Evolutionary conservation across 2,113 vertebrate species (phyloP).

Genomic region (Campylomormyrus numenius): DNA sequence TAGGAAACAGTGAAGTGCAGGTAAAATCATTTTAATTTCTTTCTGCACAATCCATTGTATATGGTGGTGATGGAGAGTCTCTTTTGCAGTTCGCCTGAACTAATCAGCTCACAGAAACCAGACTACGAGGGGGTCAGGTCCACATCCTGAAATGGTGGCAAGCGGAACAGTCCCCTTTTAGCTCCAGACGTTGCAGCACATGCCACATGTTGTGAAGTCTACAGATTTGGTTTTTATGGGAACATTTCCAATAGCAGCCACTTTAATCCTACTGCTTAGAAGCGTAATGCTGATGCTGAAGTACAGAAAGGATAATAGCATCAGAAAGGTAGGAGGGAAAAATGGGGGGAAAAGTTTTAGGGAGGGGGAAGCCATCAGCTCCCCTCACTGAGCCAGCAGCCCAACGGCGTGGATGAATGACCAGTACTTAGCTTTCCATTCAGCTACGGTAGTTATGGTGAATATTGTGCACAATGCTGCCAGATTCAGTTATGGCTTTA

Average conservation of each 20-base stretch:
- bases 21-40: not conserved
- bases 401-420: not conserved
- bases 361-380: not conserved
- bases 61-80: not conserved
- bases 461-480: not conserved
- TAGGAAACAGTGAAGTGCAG: not conserved
- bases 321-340: not conserved
- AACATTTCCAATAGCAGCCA: not conserved
- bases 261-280: not conserved
- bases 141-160: not conserved
- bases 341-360: not conserved
- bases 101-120: not conserved
- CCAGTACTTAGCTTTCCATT: not conserved
- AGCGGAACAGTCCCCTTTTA: not conserved
- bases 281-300: not conserved
- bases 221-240: not conserved
- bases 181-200: not conserved
- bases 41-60: not conserved
- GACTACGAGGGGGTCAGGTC: not conserved
- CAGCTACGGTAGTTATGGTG: not conserved
- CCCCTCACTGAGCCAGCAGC: not conserved
- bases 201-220: not conserved
- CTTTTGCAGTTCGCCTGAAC: not conserved
- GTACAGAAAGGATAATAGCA: not conserved
- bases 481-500: not conserved